Evolutionary conservation across 2,113 vertebrate species (phyloP).

Genomic region (Marcusenius ussheri): DNA sequence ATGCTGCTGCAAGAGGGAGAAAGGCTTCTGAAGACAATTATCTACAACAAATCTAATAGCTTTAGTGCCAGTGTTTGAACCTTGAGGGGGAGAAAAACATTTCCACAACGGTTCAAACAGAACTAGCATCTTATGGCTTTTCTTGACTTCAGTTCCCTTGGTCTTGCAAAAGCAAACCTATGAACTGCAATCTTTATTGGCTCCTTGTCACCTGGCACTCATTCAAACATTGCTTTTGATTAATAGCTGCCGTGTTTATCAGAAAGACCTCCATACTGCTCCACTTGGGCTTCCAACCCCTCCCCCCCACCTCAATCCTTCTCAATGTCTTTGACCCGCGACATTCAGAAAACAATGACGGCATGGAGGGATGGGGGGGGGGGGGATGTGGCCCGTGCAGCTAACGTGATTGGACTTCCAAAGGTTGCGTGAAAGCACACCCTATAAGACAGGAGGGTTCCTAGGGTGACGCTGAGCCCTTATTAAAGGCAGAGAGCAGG

Average conservation of each 20-base stretch:
- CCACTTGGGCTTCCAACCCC: background rate
- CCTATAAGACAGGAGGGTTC: conserved; percentile 13
- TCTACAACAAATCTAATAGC: background rate
- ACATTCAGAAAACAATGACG: background rate
- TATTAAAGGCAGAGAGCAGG: background rate
- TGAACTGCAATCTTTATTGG: background rate
- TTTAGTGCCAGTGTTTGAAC: background rate
- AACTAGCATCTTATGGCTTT: background rate
- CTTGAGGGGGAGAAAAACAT: too few species aligned
- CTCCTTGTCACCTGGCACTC: background rate
- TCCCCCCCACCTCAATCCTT: background rate
- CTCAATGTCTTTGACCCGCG: background rate
- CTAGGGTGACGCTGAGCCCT: background rate
- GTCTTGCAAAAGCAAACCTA: background rate
- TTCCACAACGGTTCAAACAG: background rate
- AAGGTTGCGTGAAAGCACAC: background rate
- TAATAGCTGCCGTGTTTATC: background rate
- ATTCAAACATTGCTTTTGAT: background rate
- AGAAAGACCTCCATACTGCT: background rate
- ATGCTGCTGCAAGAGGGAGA: background rate
- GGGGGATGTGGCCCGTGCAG: background rate
- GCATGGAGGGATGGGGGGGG: background rate
- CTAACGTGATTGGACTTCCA: background rate
- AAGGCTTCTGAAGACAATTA: background rate
- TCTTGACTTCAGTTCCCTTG: background rate